These are phyloP conservation scores for Chrysina gloriosa DNA, from an alignment of 2,888 invertebrate species.

Conservation along the genomic window DNA sequence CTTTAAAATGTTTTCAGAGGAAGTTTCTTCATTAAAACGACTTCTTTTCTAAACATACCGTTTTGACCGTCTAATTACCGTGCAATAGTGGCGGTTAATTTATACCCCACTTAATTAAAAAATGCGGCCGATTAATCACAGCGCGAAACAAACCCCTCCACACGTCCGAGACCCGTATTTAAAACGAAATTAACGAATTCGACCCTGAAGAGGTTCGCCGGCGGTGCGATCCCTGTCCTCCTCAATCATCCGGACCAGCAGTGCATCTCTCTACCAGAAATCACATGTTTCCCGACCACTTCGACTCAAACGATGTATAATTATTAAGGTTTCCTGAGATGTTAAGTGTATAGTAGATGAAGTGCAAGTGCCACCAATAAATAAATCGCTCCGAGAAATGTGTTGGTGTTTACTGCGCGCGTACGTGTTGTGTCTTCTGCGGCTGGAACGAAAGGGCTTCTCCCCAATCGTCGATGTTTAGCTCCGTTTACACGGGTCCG, in stretches of 20 bases:
- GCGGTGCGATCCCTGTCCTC: constrained; percentile 50
- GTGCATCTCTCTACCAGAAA: constrained; percentile 45
- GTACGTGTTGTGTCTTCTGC: constrained; percentile 1
- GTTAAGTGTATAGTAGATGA: constrained; percentile 61
- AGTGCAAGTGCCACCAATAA: constrained; percentile 64
- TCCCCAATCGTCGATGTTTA: background rate
- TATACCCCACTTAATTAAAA: constrained; percentile 41
- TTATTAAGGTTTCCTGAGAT: constrained; percentile 62
- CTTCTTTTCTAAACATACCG: background rate
- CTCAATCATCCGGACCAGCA: constrained; percentile 53
- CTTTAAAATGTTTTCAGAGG: too few relatives aligned
- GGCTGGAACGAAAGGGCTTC: constrained; percentile 16
- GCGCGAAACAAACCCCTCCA: constrained; percentile 40
- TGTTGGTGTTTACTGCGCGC: constrained; percentile 33
- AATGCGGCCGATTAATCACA: constrained; percentile 44
- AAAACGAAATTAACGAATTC: constrained; percentile 53
- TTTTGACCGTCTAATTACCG: constrained; percentile 23
- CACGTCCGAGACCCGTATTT: constrained; percentile 51
- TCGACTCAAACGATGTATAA: constrained; percentile 61
- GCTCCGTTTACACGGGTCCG: constrained; percentile 19
- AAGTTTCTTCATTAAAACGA: too few relatives aligned
- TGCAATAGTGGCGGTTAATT: constrained; percentile 29
- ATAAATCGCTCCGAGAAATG: constrained; percentile 52
- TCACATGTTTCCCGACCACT: constrained; percentile 43
- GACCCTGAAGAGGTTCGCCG: constrained; percentile 45